A percentile compares a stretch with the other conserved stretches of the same genome.
Conservation (phyloP, 1,140 invertebrate genomes). For the Tetramorium alpestre region DNA sequence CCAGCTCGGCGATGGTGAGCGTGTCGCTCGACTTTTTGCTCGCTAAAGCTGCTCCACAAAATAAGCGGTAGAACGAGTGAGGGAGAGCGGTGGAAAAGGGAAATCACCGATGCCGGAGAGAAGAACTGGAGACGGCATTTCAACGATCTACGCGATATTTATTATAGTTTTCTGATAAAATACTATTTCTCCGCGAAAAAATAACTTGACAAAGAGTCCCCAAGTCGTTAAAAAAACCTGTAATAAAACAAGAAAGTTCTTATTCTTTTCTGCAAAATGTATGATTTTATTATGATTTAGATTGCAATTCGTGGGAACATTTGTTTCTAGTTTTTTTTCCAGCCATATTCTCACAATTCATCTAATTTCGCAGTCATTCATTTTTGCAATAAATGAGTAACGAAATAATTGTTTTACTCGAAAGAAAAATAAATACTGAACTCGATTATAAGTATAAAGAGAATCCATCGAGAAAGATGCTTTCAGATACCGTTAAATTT, state of each 20-base stretch:
- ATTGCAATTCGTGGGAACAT: background rate
- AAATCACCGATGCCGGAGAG: slow-evolving; percentile 56
- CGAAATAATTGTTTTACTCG: slow-evolving; percentile 1
- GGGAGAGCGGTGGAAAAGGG: slow-evolving; percentile 63
- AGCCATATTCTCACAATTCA: background rate
- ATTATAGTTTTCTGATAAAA: background rate
- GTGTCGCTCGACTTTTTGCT: slow-evolving; percentile 51
- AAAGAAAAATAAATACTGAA: background rate
- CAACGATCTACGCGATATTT: background rate
- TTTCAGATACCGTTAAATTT: background rate
- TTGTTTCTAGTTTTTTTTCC: background rate
- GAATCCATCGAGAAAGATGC: background rate
- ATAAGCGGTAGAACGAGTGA: background rate
- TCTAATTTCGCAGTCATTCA: background rate
- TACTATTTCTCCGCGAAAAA: background rate
- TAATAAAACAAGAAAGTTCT: background rate
- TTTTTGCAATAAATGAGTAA: slow-evolving; percentile 3
- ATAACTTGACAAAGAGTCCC: background rate
- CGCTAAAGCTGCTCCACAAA: slow-evolving; percentile 12
- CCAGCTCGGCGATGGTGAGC: slow-evolving; percentile 34
- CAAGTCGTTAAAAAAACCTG: background rate
- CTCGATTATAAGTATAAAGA: background rate
- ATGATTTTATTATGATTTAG: background rate
- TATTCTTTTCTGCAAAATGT: background rate
- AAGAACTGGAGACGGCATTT: background rate